Percentiles rank a stretch among this genome's conserved stretches.
These are phyloP conservation scores for Scotopteryx bipunctaria DNA, from an alignment of 2,888 invertebrate genomes.

Conservation along the genomic window DNA sequence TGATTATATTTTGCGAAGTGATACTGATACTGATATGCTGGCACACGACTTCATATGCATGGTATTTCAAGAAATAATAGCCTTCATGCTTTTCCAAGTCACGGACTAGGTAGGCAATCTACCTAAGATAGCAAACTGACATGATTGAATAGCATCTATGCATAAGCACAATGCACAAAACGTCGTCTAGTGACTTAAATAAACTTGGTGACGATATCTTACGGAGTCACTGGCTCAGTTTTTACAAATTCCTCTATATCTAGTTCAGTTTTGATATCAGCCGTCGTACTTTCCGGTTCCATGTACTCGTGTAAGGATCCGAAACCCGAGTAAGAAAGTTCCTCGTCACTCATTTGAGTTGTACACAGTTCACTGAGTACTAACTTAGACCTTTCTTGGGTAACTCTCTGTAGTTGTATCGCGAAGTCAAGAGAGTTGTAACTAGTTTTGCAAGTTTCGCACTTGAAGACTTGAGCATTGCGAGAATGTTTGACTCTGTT, in stretches of 20 bases:
- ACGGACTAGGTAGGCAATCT: too few species aligned
- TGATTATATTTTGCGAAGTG: too few species aligned
- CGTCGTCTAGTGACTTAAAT: too few species aligned
- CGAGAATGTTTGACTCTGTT: constrained; percentile 51
- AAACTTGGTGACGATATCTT: not conserved
- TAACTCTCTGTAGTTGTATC: constrained; percentile 54
- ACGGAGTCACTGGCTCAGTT: constrained; percentile 47
- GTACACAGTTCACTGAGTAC: constrained; percentile 70
- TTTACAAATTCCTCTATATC: constrained; percentile 43
- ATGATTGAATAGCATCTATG: too few species aligned
- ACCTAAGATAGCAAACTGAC: too few species aligned
- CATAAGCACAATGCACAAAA: too few species aligned
- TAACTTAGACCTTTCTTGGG: constrained; percentile 55
- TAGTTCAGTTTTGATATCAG: constrained; percentile 45
- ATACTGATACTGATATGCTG: too few species aligned
- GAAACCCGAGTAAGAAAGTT: constrained; percentile 42
- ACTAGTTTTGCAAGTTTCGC: constrained; percentile 50
- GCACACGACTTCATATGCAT: too few species aligned
- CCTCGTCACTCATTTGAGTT: constrained; percentile 67
- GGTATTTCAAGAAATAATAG: too few species aligned
- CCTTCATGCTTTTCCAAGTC: too few species aligned
- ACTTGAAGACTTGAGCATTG: constrained; percentile 59
- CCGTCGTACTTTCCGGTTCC: constrained; percentile 60
- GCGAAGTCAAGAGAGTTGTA: constrained; percentile 60
- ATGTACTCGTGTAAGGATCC: constrained; percentile 48